Evolutionary conservation across 2,113 vertebrate species (phyloP), one percentile per base, ranked within the genome.

Genomic region (Syngnathus floridae): DNA sequence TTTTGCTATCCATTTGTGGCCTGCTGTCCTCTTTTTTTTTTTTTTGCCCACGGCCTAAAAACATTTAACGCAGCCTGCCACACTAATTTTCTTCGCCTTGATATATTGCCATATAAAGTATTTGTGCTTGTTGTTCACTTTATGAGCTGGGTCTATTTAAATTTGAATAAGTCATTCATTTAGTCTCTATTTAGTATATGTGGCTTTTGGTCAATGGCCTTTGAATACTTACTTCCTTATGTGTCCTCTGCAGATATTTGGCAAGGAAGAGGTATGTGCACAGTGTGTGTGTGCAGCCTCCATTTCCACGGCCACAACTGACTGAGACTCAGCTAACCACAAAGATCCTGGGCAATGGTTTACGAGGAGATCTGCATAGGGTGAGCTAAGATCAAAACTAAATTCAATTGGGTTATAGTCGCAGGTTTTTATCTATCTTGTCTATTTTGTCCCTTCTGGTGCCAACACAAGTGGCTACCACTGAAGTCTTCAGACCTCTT

Each of bases 291-390:
- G 92, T 98, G 62, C 91, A 93, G 79, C 95, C 96, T 31, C 95
- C 96, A 0, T 98, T 98, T 84, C 83, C 96, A 73, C 87, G 93
- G 54, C 94, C 93, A 0, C 93, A 95, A 74, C 87, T 94, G 89
- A 93, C 12, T 19, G 94, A 75, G 81, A 92, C 90, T 67, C 95
- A 91, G 86, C 92, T 65, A 89, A 87, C 87, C 13, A 88, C 95
- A 78, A 98, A 98, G 88, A 93, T 98, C 77, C 91, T 98, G 87
- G 95, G 98, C 87, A 98, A 98, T 0, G 96, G 96, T 75, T 94
- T 98, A 70, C 94, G 96, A 75, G 94, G 92, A 82, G 95, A 96
- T 55, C 88, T 97, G 79, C 93, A 93, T 87, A 88, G 93, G 93
- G 96, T 97, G 84, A 87, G 92, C 55, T 38, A 31, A 10, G 12